Evolutionary conservation across 2,797 vertebrate genomes (phyloP), one percentile per base, ranked within the genome.

Genomic region (Halcyon smyrnensis): DNA sequence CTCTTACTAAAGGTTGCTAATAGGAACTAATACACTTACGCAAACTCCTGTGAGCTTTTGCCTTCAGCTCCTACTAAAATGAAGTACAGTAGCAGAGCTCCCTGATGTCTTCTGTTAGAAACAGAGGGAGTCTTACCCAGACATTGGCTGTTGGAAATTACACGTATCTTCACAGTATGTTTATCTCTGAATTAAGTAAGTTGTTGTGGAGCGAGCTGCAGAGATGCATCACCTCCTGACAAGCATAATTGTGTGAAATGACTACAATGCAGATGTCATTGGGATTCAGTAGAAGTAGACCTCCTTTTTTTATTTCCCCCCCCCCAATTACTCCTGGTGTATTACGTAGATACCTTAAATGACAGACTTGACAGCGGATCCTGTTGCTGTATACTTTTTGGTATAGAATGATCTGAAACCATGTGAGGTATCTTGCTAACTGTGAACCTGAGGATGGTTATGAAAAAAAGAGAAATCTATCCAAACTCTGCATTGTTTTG

Each of bases 191-290:
- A 50, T 51, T 67, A 65, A 79, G 43, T 8, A 37, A 76, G 73
- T 23, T 60, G 79, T 25, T 68, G 80, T 37, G 60, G 70, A 89
- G 70, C 0, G 1, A 84, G 63, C 83, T 95, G 88, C 25, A 8
- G 84, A 87, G 85, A n/a, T 86, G 83, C 91, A 67, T 64, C 75
- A 53, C 75, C 46, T 28, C 37, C 95, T 84, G 86, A 51, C 79
- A 68, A 65, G 36, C 43, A 3, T 81, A 75, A 25, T 50, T 73
- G 80, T 95, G 93, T 57, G 90, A 79, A 84, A 63, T 62, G 75
- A 86, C 96, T 97, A 97, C 95, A 93, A 69, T 79, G 75, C 96
- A 97, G 95, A 95, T 97, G 93, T 96, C 95, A 73, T 95, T 97
- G 63, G 90, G 77, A 95, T 97, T 97, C 96, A 95, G 59, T 70